Conservation (phyloP, 2,888 invertebrate genomes). For the Chrysodeixis includens region DNA sequence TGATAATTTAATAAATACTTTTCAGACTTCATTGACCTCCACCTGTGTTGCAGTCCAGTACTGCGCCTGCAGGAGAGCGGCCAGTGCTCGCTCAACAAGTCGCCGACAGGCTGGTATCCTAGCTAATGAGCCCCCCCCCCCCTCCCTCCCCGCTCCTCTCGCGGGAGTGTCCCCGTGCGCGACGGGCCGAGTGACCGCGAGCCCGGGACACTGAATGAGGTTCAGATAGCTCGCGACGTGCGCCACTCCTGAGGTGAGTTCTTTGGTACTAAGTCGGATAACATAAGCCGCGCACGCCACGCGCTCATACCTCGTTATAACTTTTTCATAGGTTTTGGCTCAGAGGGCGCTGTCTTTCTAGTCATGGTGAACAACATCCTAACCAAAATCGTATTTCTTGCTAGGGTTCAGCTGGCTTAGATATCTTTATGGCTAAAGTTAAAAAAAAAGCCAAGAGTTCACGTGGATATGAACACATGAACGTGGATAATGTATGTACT, state of each 20-base stretch:
- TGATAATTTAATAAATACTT: no score
- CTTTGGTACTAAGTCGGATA: constrained; percentile 1
- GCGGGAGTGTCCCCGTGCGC: constrained; percentile 1
- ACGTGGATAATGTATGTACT: no score
- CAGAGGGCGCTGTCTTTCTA: neutral
- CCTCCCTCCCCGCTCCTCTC: neutral
- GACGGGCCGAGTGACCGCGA: neutral
- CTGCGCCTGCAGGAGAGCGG: no score
- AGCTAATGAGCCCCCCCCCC: neutral
- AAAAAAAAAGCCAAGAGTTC: no score
- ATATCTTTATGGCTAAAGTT: no score
- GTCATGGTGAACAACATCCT: no score
- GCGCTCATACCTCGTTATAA: neutral
- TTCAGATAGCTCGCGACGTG: neutral
- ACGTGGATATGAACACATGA: no score
- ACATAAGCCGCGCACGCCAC: neutral
- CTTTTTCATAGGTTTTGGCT: neutral
- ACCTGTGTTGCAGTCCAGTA: no score
- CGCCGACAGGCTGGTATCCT: constrained; percentile 9
- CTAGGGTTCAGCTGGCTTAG: no score
- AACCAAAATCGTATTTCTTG: no score
- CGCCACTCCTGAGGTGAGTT: neutral
- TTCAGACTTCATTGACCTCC: no score
- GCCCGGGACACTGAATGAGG: constrained; percentile 4
- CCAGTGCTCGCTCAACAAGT: constrained; percentile 29